Evolutionary conservation across 1,140 invertebrate genomes (phyloP).

Genomic region (Anastrepha ludens): DNA sequence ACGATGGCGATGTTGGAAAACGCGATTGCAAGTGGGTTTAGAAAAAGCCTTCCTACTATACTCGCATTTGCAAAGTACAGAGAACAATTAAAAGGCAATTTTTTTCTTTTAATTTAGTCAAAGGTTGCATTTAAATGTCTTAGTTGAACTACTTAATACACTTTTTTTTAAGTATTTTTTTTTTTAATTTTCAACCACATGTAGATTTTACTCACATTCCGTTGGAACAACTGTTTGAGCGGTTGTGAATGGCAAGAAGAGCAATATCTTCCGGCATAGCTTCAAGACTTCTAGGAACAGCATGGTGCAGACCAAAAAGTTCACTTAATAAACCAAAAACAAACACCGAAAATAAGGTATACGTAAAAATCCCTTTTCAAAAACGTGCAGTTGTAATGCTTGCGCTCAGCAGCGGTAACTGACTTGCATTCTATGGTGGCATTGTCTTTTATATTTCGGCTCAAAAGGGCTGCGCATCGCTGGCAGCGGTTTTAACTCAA

Average conservation of each 20-base stretch:
- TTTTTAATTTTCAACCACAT: too few species aligned
- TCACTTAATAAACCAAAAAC: not conserved
- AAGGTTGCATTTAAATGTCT: too few species aligned
- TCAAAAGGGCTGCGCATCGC: conserved; percentile 5
- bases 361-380: not conserved
- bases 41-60: not conserved
- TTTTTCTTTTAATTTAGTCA: too few species aligned
- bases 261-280: not conserved
- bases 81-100: too few species aligned
- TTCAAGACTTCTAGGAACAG: not conserved
- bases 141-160: too few species aligned
- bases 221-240: not conserved
- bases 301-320: not conserved
- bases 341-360: not conserved
- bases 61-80: too few species aligned
- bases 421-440: not conserved
- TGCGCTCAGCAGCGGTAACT: not conserved
- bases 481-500: not conserved
- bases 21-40: not conserved
- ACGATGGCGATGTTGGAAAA: not conserved
- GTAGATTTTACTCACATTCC: not conserved
- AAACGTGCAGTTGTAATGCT: not conserved
- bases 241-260: not conserved
- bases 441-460: conserved; percentile 15
- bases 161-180: too few species aligned